These are phyloP conservation scores for Onthophagus taurus DNA, from an alignment of 1,140 invertebrate genomes.

Conservation along the genomic window DNA sequence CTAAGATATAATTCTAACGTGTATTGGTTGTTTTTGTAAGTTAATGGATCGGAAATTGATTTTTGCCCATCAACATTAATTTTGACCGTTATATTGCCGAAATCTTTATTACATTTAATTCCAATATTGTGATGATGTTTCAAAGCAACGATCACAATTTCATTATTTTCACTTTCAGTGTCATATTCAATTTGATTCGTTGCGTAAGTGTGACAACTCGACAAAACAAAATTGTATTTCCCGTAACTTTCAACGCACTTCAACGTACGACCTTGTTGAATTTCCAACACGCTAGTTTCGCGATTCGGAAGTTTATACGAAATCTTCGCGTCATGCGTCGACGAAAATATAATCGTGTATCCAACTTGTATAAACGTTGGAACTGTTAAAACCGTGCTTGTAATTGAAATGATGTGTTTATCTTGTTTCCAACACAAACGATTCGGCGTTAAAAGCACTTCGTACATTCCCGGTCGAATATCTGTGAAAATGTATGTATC, in stretches of 20 bases:
- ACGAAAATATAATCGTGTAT: constrained; percentile 56
- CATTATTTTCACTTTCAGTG: constrained; percentile 33
- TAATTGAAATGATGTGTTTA: constrained; percentile 54
- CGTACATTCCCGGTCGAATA: constrained; percentile 73
- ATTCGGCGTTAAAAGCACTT: constrained; percentile 54
- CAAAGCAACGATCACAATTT: constrained; percentile 33
- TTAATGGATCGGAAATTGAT: constrained; percentile 17
- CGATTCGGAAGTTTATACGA: constrained; percentile 19
- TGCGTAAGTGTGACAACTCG: constrained; percentile 74
- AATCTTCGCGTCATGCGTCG: constrained; percentile 57
- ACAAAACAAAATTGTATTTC: constrained; percentile 65
- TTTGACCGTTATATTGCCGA: constrained; percentile 31
- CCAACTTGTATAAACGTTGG: constrained; percentile 68
- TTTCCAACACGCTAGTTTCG: constrained; percentile 19
- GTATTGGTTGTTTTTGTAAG: constrained; percentile 24
- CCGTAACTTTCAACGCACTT: constrained; percentile 60
- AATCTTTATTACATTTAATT: constrained; percentile 28
- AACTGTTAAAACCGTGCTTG: constrained; percentile 52
- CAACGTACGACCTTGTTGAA: constrained; percentile 29
- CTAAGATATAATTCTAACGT: constrained; percentile 24
- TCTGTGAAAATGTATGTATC: constrained; percentile 68
- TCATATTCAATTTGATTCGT: constrained; percentile 40
- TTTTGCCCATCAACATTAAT: constrained; percentile 28
- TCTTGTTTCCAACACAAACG: constrained; percentile 66
- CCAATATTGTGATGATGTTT: constrained; percentile 32